Evolutionary conservation across 30 jellyfish, hydroid and myxozoan species (phyloP).

Genomic region (Hydra vulgaris): DNA sequence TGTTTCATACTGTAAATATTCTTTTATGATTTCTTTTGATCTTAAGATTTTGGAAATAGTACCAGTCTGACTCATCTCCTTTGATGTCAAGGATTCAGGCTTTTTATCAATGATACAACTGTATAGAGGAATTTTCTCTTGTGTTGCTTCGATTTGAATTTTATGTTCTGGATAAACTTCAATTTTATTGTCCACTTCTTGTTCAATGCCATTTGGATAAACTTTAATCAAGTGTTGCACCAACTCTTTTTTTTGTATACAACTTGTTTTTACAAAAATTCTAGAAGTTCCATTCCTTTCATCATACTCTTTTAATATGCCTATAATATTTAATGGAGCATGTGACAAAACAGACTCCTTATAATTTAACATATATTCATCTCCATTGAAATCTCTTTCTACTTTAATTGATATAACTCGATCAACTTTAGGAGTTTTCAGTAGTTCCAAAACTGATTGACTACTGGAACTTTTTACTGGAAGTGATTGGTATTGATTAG

Average conservation of each 20-base stretch:
- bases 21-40: constrained; percentile 24
- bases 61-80: constrained; percentile 23
- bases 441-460: constrained; percentile 12
- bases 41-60: constrained; percentile 7
- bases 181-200: constrained; percentile 18
- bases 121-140: constrained; percentile 6
- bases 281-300: constrained; percentile 8
- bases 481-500: neutral
- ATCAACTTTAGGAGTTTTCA: constrained; percentile 17
- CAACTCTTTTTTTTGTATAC: constrained; percentile 6
- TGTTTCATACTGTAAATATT: no score
- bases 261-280: neutral
- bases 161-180: constrained; percentile 33
- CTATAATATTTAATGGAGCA: neutral
- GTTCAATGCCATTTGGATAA: constrained; percentile 35
- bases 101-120: constrained; percentile 16
- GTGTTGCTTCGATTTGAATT: constrained; percentile 14
- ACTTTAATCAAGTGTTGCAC: constrained; percentile 13
- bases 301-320: constrained; percentile 17
- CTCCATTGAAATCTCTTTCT: constrained; percentile 2
- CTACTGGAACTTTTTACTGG: neutral
- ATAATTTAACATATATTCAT: constrained; percentile 20
- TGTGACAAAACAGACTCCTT: constrained; percentile 15
- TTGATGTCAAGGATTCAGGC: constrained; percentile 23
- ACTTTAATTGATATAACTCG: constrained; percentile 1